Evolutionary conservation across 2,797 vertebrate species (phyloP).

Genomic region (Rhincodon typus): DNA sequence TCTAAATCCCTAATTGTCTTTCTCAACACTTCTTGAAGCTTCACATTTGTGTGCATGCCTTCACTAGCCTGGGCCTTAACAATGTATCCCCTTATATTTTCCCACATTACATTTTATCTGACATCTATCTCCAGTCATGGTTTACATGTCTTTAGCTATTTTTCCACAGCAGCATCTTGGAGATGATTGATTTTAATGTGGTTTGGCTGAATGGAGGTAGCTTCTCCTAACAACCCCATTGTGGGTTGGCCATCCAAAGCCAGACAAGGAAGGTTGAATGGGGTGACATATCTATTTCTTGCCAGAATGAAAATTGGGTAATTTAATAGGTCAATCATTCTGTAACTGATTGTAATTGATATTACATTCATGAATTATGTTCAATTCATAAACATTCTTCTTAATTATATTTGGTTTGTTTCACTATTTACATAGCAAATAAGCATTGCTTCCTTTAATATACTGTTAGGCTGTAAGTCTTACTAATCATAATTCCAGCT

Average conservation of each 20-base stretch:
- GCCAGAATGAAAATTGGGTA: too few relatives aligned
- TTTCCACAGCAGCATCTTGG: neutral
- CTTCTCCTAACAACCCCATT: neutral
- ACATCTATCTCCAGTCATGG: neutral
- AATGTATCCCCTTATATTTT: neutral
- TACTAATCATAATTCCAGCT: neutral
- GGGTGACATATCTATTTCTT: too few relatives aligned
- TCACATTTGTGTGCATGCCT: neutral
- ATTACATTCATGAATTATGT: neutral
- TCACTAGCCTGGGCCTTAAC: neutral
- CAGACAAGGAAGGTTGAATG: neutral
- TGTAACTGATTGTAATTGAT: neutral
- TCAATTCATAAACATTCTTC: neutral
- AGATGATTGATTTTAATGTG: neutral
- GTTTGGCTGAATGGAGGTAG: neutral
- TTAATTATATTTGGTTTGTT: neutral
- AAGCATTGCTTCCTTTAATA: neutral
- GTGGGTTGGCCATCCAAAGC: neutral
- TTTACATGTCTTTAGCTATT: neutral
- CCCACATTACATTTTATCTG: neutral
- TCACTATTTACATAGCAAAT: neutral
- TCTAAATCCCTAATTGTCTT: neutral
- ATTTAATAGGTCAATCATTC: neutral
- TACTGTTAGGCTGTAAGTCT: neutral
- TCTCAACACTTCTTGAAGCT: neutral